A percentile compares a stretch with the other conserved stretches of the same genome.
phyloP scores from a whole-genome alignment of 1,140 invertebrate genomes.

The Drosophila pachea region DNA sequence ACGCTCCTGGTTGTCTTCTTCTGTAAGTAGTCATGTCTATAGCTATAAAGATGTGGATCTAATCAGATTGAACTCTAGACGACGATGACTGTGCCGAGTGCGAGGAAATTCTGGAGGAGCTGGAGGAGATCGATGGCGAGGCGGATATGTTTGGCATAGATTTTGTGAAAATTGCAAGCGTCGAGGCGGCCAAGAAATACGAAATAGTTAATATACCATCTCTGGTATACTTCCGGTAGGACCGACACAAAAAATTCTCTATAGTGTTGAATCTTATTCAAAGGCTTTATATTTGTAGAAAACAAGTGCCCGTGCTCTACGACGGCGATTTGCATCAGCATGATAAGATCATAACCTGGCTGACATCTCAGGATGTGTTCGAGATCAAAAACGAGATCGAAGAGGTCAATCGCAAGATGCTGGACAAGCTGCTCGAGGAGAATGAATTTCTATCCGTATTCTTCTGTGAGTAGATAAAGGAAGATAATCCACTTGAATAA shows the following conservation, averaged over 20 bases:
- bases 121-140: slow-evolving; percentile 96
- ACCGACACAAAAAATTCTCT: neutral
- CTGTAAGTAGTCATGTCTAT: slow-evolving; percentile 87
- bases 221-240: slow-evolving; percentile 89
- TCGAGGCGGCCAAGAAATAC: slow-evolving; percentile 89
- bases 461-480: slow-evolving; percentile 88
- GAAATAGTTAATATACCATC: slow-evolving; percentile 90
- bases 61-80: slow-evolving; percentile 81
- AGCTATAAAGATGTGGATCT: neutral
- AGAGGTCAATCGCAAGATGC: slow-evolving; percentile 96
- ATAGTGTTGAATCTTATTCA: neutral
- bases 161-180: slow-evolving; percentile 95
- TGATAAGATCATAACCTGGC: slow-evolving; percentile 91
- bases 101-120: slow-evolving; percentile 90
- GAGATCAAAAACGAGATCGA: slow-evolving; percentile 98
- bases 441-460: slow-evolving; percentile 97
- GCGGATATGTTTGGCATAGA: slow-evolving; percentile 96
- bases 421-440: slow-evolving; percentile 95
- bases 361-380: slow-evolving; percentile 96
- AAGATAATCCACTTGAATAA: too few relatives aligned
- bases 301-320: slow-evolving; percentile 91
- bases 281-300: slow-evolving; percentile 76
- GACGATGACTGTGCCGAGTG: slow-evolving; percentile 95
- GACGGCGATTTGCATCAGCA: slow-evolving; percentile 94
- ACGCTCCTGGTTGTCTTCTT: slow-evolving; percentile 94